Conservation (phyloP, 2,113 vertebrate species). For the Sceloporus undulatus region DNA sequence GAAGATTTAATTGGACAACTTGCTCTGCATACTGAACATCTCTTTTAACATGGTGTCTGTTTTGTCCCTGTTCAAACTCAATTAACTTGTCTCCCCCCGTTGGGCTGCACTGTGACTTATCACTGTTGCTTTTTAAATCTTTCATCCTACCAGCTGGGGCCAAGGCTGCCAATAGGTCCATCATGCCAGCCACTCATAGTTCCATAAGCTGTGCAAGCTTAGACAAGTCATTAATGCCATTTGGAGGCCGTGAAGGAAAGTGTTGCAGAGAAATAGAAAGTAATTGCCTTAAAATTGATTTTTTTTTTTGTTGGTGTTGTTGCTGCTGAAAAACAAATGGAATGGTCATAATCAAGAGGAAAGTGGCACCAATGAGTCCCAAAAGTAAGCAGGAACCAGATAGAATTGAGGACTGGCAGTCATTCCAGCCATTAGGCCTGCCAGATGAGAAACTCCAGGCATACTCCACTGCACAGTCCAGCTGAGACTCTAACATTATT, state of each 20-base stretch:
- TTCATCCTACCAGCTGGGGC: conserved; percentile 45
- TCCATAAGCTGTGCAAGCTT: conserved; percentile 40
- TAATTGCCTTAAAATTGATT: conserved; percentile 57
- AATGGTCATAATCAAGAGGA: conserved; percentile 34
- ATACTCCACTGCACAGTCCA: not conserved
- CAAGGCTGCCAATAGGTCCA: conserved; percentile 30
- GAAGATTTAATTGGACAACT: conserved; percentile 68
- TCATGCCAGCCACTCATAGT: conserved; percentile 19
- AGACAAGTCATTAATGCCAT: conserved; percentile 55
- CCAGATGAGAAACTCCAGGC: conserved; percentile 2
- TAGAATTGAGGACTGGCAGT: not conserved
- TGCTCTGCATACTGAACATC: conserved; percentile 53
- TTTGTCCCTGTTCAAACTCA: conserved; percentile 58
- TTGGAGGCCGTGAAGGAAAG: conserved; percentile 46
- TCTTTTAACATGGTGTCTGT: conserved; percentile 62
- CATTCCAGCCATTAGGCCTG: not conserved
- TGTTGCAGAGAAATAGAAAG: conserved; percentile 32
- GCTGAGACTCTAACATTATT: conserved; percentile 2
- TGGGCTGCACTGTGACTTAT: conserved; percentile 48
- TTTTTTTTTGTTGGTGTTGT: not conserved
- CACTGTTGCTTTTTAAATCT: conserved; percentile 38
- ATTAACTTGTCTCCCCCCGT: conserved; percentile 52
- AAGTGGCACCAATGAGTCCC: conserved; percentile 24
- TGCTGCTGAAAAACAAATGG: conserved; percentile 29
- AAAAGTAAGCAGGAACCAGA: not conserved